Evolutionary conservation across 2,888 invertebrate genomes (phyloP).

Genomic region (Andrena minutula): DNA sequence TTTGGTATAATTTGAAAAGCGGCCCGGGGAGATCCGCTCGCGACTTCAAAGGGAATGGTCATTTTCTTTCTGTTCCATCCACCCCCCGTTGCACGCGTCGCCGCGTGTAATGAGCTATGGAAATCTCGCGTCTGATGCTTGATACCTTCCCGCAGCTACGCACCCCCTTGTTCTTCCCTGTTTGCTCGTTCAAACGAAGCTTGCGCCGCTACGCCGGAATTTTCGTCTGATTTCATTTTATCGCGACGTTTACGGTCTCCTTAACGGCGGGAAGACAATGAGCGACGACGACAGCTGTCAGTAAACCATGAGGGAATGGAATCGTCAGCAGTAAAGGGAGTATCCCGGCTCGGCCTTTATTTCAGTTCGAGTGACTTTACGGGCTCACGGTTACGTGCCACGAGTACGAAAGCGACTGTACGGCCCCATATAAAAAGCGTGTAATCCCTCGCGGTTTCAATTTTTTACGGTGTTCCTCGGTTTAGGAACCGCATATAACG

Average conservation of each 20-base stretch:
- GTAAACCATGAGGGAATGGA: conserved; percentile 19
- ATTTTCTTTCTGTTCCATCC: conserved; percentile 34
- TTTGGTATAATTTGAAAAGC: conserved; percentile 49
- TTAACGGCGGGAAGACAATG: neutral
- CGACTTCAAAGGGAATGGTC: conserved; percentile 46
- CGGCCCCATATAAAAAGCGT: conserved; percentile 29
- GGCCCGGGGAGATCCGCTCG: conserved; percentile 3
- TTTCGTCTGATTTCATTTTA: conserved; percentile 10
- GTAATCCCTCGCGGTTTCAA: conserved; percentile 34
- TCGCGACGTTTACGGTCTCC: neutral
- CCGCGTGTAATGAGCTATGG: conserved; percentile 44
- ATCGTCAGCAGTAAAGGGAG: conserved; percentile 45
- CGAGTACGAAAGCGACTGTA: conserved; percentile 27
- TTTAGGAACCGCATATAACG: conserved; percentile 19
- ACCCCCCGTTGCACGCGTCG: neutral
- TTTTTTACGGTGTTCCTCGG: conserved; percentile 38
- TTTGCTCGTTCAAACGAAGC: conserved; percentile 25
- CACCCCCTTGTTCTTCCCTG: too few species aligned
- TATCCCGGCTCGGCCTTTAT: conserved; percentile 25
- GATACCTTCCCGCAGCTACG: conserved; percentile 2
- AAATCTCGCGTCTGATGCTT: conserved; percentile 44
- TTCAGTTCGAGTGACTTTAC: conserved; percentile 40
- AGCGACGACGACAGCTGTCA: neutral
- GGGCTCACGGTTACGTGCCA: conserved; percentile 50
- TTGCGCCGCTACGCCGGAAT: conserved; percentile 23